Percentiles rank a stretch among this genome's conserved stretches.
These are phyloP conservation scores for Lasioglossum malachurum DNA, from an alignment of 2,888 invertebrate genomes.

Conservation along the genomic window DNA sequence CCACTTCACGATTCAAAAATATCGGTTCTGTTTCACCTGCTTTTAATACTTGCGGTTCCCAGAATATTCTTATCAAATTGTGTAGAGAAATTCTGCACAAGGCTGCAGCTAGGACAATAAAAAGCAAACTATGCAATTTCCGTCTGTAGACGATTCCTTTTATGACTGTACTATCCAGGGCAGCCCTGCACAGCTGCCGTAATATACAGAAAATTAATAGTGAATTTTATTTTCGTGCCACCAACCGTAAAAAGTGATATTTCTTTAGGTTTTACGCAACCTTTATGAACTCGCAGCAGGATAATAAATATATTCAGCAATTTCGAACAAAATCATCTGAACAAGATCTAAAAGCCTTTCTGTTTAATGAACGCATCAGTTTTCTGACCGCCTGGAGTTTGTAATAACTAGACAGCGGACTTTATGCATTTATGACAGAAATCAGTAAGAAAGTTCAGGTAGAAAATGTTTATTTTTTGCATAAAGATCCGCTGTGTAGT, in stretches of 20 bases:
- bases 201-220: background rate
- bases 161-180: background rate
- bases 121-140: conserved; percentile 4
- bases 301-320: background rate
- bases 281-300: background rate
- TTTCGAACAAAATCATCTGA: background rate
- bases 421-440: too few species aligned
- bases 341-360: too few species aligned
- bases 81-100: background rate
- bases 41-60: background rate
- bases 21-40: background rate
- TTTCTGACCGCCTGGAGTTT: too few species aligned
- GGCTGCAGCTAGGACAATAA: background rate
- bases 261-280: background rate
- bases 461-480: too few species aligned
- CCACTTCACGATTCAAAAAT: background rate
- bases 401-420: too few species aligned
- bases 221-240: background rate
- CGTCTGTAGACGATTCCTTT: background rate
- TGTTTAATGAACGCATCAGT: too few species aligned
- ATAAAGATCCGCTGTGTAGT: too few species aligned
- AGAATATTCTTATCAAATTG: background rate
- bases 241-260: background rate
- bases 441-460: too few species aligned
- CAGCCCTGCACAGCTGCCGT: background rate